Evolutionary conservation across 2,113 vertebrate species (phyloP).

Genomic region (human (Homo sapiens)): GRCh38 chr1:64447001-64447500

Average conservation of each 20-base stretch:
- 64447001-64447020: background rate
- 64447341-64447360: background rate
- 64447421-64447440: background rate
- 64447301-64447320: background rate
- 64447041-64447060: background rate
- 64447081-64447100: background rate
- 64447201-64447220: background rate
- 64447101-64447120: background rate
- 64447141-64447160: background rate
- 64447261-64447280: background rate
- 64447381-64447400: background rate
- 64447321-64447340: background rate
- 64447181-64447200: background rate
- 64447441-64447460: background rate
- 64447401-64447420: background rate
- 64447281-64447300: background rate
- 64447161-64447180: background rate
- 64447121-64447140: background rate
- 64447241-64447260: background rate
- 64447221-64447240: too few relatives aligned
- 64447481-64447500: background rate
- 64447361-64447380: background rate
- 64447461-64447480: background rate
- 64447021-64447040: background rate
- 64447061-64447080: background rate